These are phyloP conservation scores for Grammomys surdaster DNA, from an alignment of 2,113 vertebrate genomes.

Conservation along the genomic window DNA sequence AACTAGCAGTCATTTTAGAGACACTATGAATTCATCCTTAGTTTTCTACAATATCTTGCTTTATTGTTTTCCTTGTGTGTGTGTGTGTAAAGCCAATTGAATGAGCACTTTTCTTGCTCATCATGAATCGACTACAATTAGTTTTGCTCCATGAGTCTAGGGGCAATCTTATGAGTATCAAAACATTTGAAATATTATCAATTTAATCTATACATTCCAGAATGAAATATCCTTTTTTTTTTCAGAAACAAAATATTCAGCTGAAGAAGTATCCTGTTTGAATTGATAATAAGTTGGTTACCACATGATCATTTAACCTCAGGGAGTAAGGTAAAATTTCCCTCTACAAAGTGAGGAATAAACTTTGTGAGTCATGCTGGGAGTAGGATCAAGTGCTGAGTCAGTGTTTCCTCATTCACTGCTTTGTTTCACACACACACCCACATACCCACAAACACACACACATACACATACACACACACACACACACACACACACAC, in stretches of 20 bases:
- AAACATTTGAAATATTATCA: conserved; percentile 63
- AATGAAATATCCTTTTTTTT: conserved; percentile 37
- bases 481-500: not conserved
- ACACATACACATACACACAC: not conserved
- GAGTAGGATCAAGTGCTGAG: conserved; percentile 31
- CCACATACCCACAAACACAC: not conserved
- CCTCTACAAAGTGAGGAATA: not conserved
- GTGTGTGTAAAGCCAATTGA: not conserved
- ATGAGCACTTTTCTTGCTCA: not conserved
- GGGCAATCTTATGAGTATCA: conserved; percentile 31
- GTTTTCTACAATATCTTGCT: not conserved
- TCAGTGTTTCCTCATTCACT: not conserved
- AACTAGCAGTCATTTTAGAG: not conserved
- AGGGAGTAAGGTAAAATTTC: conserved; percentile 25
- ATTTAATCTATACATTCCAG: conserved; percentile 48
- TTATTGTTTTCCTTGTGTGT: not conserved
- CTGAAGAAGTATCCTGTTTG: conserved; percentile 19
- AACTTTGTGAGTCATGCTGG: not conserved
- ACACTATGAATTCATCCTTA: not conserved
- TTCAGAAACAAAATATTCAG: conserved; percentile 28
- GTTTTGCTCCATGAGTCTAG: conserved; percentile 56
- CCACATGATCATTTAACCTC: conserved; percentile 10
- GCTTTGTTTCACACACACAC: conserved; percentile 8
- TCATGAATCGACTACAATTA: conserved; percentile 67
- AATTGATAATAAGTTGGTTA: conserved; percentile 20